Conservation (phyloP, 1,140 invertebrate species). For the Tetramorium simillimum region DNA sequence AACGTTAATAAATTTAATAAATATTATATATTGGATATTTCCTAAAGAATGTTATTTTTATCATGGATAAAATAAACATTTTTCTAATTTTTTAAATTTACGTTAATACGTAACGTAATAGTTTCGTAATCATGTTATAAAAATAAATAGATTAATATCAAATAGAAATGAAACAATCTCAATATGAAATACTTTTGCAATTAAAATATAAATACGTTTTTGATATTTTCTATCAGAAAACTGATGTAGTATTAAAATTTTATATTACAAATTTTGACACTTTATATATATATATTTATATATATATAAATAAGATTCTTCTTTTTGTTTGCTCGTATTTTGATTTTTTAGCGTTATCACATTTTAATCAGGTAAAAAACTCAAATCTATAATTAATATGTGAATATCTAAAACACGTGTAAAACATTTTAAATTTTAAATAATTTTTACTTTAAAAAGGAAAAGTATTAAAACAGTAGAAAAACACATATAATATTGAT, state of each 20-base stretch:
- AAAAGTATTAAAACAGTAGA: no score
- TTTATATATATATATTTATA: no score
- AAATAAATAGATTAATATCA: no score
- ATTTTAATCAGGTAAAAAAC: not conserved
- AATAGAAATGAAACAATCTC: no score
- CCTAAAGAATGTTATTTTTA: not conserved
- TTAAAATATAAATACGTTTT: not conserved
- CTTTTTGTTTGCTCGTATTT: not conserved
- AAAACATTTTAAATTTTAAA: constrained; percentile 6
- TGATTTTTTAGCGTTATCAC: no score
- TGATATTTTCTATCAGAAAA: not conserved
- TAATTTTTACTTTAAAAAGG: not conserved
- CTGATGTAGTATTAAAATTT: not conserved
- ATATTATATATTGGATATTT: not conserved
- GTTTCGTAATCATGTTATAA: no score
- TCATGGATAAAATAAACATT: not conserved
- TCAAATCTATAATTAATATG: not conserved
- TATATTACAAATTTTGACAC: not conserved
- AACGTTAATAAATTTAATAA: no score
- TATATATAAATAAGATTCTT: no score
- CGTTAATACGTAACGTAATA: constrained; percentile 2
- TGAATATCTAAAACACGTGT: not conserved
- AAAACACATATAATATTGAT: no score
- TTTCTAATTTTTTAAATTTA: not conserved
- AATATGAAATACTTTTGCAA: no score